These are phyloP conservation scores for Apodemia zela DNA, from an alignment of 2,888 invertebrate species.

Conservation along the genomic window DNA sequence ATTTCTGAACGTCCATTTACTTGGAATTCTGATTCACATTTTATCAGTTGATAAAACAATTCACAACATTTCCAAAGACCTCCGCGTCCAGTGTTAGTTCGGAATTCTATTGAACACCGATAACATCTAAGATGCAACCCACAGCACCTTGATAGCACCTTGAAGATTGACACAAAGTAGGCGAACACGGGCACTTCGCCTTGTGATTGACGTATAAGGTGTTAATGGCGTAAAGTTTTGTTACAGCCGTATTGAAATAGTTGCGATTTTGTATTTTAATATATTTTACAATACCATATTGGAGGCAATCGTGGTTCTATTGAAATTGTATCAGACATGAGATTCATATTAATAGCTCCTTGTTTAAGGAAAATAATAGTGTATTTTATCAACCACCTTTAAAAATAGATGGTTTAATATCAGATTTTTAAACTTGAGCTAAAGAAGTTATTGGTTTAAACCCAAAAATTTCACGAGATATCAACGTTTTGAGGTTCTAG, in stretches of 20 bases:
- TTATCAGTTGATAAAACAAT: slow-evolving; percentile 11
- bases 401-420: too few relatives aligned
- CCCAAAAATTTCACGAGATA: too few relatives aligned
- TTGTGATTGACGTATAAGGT: slow-evolving; percentile 51
- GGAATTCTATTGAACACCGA: slow-evolving; percentile 9
- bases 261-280: slow-evolving; percentile 13
- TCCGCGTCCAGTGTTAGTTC: slow-evolving; percentile 6
- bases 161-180: slow-evolving; percentile 56
- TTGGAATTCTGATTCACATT: slow-evolving; percentile 9
- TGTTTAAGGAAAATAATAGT: too few relatives aligned
- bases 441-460: too few relatives aligned
- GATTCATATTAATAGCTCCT: slow-evolving; percentile 2
- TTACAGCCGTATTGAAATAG: background rate
- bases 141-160: slow-evolving; percentile 30
- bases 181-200: slow-evolving; percentile 40
- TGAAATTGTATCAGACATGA: slow-evolving; percentile 8
- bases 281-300: slow-evolving; percentile 8
- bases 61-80: slow-evolving; percentile 12
- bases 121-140: slow-evolving; percentile 10
- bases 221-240: slow-evolving; percentile 39
- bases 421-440: too few relatives aligned
- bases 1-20: background rate
- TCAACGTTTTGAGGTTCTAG: too few relatives aligned
- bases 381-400: too few relatives aligned
- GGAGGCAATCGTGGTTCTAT: slow-evolving; percentile 2